Conservation (phyloP, 2,113 vertebrate genomes). For the Climacteris rufus region DNA sequence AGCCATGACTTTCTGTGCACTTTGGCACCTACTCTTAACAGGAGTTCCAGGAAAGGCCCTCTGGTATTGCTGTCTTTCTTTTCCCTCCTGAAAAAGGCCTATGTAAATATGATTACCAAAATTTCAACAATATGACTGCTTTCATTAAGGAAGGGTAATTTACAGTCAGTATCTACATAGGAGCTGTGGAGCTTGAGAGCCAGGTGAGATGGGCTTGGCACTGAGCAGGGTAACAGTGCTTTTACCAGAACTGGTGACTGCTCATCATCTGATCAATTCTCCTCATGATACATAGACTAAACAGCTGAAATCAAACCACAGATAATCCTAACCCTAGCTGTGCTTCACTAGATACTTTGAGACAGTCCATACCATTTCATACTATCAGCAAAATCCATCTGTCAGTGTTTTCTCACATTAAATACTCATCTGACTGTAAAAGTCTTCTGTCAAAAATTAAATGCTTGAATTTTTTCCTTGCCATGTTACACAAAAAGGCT, state of each 20-base stretch:
- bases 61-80: not conserved
- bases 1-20: no score
- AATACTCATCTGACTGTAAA: not conserved
- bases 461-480: not conserved
- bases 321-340: not conserved
- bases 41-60: no score
- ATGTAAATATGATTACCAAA: fast-evolving
- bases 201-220: not conserved
- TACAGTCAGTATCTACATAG: fast-evolving
- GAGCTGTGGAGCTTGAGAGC: fast-evolving
- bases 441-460: not conserved
- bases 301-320: not conserved
- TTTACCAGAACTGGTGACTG: not conserved
- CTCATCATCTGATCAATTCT: not conserved
- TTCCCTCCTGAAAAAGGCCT: not conserved
- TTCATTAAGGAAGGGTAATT: not conserved
- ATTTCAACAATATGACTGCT: not conserved
- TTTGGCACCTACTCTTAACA: no score
- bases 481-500: not conserved
- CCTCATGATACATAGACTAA: not conserved
- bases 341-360: not conserved
- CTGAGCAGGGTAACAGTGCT: not conserved
- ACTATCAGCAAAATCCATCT: not conserved
- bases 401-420: not conserved
- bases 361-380: not conserved